Conservation (phyloP, 2,888 invertebrate species). For the Sphaeridia pumilis region DNA sequence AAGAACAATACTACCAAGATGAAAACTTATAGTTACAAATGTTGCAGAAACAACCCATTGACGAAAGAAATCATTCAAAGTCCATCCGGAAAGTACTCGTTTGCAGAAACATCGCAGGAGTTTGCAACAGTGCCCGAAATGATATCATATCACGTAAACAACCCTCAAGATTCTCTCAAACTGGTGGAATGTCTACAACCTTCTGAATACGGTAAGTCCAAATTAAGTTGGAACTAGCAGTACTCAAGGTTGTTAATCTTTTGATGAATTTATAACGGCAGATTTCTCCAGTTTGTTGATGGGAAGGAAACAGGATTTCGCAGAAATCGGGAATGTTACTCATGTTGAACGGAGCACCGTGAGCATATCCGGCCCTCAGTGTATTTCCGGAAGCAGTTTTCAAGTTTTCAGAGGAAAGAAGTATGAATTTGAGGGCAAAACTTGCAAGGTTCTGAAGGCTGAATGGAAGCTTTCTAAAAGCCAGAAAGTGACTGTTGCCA, state of each 20-base stretch:
- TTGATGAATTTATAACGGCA: conserved; percentile 38
- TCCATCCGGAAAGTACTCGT: conserved; percentile 21
- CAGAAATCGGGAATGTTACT: conserved; percentile 12
- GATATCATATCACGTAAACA: conserved; percentile 43
- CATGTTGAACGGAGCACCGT: conserved; percentile 43
- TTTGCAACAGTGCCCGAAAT: conserved; percentile 47
- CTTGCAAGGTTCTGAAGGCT: conserved; percentile 57
- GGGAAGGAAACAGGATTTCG: conserved; percentile 42
- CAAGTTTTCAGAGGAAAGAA: conserved; percentile 54
- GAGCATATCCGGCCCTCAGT: conserved; percentile 47
- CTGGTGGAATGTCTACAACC: conserved; percentile 69
- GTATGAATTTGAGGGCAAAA: conserved; percentile 39
- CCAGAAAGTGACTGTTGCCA: conserved; percentile 63
- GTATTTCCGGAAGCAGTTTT: conserved; percentile 56
- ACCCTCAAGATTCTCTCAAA: conserved; percentile 48
- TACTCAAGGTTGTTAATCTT: neutral
- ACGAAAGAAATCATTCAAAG: conserved; percentile 20
- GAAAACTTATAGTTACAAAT: neutral
- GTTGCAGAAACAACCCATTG: conserved; percentile 23
- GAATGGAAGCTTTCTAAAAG: conserved; percentile 65
- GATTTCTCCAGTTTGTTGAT: conserved; percentile 59
- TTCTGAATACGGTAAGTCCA: conserved; percentile 64
- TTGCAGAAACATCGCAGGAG: conserved; percentile 7
- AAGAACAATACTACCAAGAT: neutral
- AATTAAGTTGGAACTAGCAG: neutral